Conservation (phyloP, 1,140 invertebrate species). For the Venustaconcha ellipsiformis region DNA sequence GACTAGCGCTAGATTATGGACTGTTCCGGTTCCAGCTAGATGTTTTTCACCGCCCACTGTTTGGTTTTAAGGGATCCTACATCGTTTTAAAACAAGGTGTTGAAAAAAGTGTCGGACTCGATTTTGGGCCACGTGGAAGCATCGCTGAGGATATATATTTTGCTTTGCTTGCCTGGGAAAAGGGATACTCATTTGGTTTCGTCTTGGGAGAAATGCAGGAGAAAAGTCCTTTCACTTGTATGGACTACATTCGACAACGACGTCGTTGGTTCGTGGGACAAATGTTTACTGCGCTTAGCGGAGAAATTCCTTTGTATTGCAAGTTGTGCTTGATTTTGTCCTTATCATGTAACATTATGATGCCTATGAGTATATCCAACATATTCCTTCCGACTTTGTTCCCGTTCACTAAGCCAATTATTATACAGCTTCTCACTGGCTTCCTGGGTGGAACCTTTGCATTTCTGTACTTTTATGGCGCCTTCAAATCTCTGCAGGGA, state of each 20-base stretch:
- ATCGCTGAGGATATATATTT: conserved; percentile 97
- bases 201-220: conserved; percentile 90
- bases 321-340: conserved; percentile 89
- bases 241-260: conserved; percentile 94
- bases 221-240: conserved; percentile 93
- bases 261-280: conserved; percentile 97
- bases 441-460: conserved; percentile 91
- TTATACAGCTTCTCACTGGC: conserved; percentile 84
- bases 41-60: conserved; percentile 92
- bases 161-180: conserved; percentile 83
- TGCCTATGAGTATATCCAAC: conserved; percentile 93
- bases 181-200: conserved; percentile 67
- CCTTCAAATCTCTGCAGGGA: conserved; percentile 92
- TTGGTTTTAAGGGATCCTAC: conserved; percentile 87
- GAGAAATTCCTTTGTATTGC: conserved; percentile 82
- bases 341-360: conserved; percentile 95
- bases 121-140: conserved; percentile 93
- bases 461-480: conserved; percentile 97
- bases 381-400: conserved; percentile 84
- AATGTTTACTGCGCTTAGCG: conserved; percentile 90
- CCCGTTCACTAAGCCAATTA: conserved; percentile 84
- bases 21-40: conserved; percentile 92
- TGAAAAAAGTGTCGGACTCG: conserved; percentile 90
- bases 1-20: conserved; percentile 91
- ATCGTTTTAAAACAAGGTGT: conserved; percentile 80